These are phyloP conservation scores for Phataginus tetradactyla DNA, from an alignment of 2,797 vertebrate species.

Conservation along the genomic window DNA sequence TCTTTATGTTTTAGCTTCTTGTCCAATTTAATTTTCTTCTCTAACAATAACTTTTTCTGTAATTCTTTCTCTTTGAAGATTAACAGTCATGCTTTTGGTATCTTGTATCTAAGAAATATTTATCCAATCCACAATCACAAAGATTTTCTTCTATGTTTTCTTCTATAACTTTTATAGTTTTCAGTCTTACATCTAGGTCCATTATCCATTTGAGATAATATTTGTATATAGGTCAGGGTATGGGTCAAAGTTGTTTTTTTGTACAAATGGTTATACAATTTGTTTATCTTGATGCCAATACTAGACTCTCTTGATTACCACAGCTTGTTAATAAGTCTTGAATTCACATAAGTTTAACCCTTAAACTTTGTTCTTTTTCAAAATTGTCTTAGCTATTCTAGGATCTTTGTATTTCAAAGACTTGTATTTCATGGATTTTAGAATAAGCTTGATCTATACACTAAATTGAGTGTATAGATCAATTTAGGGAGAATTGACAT, in stretches of 20 bases:
- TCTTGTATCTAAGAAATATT: neutral
- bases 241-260: neutral
- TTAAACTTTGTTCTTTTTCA: neutral
- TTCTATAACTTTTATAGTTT: neutral
- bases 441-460: no score
- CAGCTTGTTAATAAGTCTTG: neutral
- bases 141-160: neutral
- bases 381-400: neutral
- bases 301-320: neutral
- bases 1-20: neutral
- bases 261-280: neutral
- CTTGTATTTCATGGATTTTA: no score
- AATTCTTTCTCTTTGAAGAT: slow-evolving; percentile 19
- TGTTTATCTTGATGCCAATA: neutral
- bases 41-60: neutral
- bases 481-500: slow-evolving; percentile 6
- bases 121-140: neutral
- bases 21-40: neutral
- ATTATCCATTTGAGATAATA: neutral
- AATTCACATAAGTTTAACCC: neutral
- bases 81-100: neutral
- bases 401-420: neutral
- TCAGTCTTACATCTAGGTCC: neutral
- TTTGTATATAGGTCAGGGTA: neutral
- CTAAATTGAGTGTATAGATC: neutral